Evolutionary conservation across 2,797 vertebrate species (phyloP), one percentile per base, ranked within the genome.

Genomic region (Schizopygopsis pylzovi): DNA sequence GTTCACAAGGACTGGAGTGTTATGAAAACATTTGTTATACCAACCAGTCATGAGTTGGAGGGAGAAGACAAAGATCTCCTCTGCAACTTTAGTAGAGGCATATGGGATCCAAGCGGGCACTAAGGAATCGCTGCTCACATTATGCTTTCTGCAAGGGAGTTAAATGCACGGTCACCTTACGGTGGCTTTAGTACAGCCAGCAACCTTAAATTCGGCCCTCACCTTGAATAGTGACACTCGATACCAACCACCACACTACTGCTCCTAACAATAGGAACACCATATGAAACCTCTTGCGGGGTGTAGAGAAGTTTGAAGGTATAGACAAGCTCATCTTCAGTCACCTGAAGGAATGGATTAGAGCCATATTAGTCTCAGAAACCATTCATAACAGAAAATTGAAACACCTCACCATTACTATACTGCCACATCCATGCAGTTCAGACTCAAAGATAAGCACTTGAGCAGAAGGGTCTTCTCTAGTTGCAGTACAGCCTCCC

Each of bases 191-290:
- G 6, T n/a, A 79, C 15, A 43, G 28, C n/a, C 8, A 28, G n/a
- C 1, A 59, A 70, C 0, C 33, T 6, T 22, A 43, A 39, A 3
- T 49, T 18, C 15, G 18, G 33, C 28, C 3, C 63, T 67, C n/a
- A 95, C 93, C 94, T 93, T 45, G 12, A 81, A 78, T 94, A 95
- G 86, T 86, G 90, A 82, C 94, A 95, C 79, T 93, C 87, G 43
- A 95, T 86, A 11, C 45, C 7, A 87, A 93, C 92, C 81, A 90
- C 56, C 3, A 87, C 91, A 0, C 85, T 83, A 87, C 90, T 93
- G 22, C 91, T 94, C 86, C 91, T 93, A 0, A 93, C 80, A 81
- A 95, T 90, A 11, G 88, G 82, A 47, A 86, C 88, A 75, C 39
- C 81, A 47, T 75, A 39, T 1, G 93, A 85, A 71, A 91, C 87